Conservation (phyloP, 2,888 invertebrate genomes). For the Amphipyra tragopoginis region DNA sequence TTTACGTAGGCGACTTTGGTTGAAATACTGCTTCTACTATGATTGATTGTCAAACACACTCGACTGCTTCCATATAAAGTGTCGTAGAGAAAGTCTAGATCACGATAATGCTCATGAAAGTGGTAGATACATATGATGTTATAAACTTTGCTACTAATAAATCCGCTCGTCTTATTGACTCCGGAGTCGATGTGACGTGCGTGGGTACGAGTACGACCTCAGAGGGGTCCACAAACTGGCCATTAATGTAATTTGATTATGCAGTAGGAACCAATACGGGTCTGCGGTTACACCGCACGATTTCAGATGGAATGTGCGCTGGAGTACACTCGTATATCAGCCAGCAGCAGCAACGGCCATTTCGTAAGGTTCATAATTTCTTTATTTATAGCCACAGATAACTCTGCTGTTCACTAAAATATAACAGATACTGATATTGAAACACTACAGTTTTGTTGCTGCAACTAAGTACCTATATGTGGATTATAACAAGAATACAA, state of each 20-base stretch:
- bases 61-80: conserved; percentile 37
- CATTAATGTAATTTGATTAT: conserved; percentile 63
- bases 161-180: conserved; percentile 37
- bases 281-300: conserved; percentile 58
- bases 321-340: conserved; percentile 42
- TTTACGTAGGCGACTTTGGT: conserved; percentile 17
- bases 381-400: conserved; percentile 53
- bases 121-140: conserved; percentile 31
- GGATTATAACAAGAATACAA: neutral
- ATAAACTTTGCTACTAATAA: conserved; percentile 28
- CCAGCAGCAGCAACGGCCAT: conserved; percentile 26
- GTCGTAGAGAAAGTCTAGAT: conserved; percentile 49
- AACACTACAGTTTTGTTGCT: conserved; percentile 7
- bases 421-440: conserved; percentile 17
- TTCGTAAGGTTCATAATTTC: conserved; percentile 55
- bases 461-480: no score
- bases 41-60: conserved; percentile 44
- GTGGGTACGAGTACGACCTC: conserved; percentile 28
- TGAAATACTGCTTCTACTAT: conserved; percentile 32
- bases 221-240: conserved; percentile 51
- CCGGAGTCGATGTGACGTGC: conserved; percentile 22
- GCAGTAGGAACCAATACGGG: conserved; percentile 61
- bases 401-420: conserved; percentile 29
- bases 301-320: conserved; percentile 55
- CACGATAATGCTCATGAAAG: conserved; percentile 44